These are phyloP conservation scores for Mastigias papua DNA, from an alignment of 30 jellyfish, hydroid and myxozoan species.

Conservation along the genomic window DNA sequence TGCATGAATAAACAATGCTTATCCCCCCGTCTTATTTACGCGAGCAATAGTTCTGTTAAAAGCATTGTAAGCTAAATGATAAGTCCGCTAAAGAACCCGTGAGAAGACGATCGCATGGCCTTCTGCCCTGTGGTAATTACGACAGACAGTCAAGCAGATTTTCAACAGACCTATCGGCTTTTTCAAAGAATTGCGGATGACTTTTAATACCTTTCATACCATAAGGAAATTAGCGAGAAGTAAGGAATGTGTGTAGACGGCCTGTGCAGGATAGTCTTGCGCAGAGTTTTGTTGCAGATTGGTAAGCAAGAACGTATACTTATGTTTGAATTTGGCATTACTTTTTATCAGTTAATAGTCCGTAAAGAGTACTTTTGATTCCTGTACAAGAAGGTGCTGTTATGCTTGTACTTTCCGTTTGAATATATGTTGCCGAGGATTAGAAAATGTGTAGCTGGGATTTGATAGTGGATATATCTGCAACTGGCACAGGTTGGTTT, in stretches of 20 bases:
- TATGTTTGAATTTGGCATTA: background rate
- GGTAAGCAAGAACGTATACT: conserved; percentile 14
- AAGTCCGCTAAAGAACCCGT: background rate
- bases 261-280: conserved; percentile 41
- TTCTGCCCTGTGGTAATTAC: conserved; percentile 45
- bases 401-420: no score
- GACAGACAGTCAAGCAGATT: conserved; percentile 20
- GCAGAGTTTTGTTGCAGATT: conserved; percentile 54
- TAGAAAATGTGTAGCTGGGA: conserved; percentile 59
- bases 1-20: background rate
- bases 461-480: conserved; percentile 28
- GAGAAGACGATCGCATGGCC: conserved; percentile 4
- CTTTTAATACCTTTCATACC: conserved; percentile 4
- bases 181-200: conserved; percentile 54
- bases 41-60: background rate
- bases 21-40: conserved; percentile 24
- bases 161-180: conserved; percentile 39
- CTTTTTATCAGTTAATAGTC: background rate
- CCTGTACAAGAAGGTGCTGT: no score
- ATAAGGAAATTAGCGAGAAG: conserved; percentile 13
- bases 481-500: conserved; percentile 23
- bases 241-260: conserved; percentile 70
- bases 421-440: no score
- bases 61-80: background rate
- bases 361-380: background rate